Base-by-base conservation (phyloP, 2,888 invertebrate genomes). In the Epinotia bilunana region DNA sequence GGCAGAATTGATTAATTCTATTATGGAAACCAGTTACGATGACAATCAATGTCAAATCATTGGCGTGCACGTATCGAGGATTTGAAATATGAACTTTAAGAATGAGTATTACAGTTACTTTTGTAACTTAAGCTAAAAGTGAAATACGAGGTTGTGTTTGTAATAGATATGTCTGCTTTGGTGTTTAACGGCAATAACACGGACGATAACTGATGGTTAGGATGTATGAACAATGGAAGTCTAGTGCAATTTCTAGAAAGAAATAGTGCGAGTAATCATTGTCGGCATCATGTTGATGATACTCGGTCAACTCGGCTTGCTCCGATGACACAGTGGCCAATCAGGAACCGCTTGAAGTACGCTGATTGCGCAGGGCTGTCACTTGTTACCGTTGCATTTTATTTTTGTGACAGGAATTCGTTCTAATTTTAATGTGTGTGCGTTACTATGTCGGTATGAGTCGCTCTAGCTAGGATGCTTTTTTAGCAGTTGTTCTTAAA, bases 261-360 rank as follows among this genome's bases (percentile, higher is more conserved):
- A 63, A 74, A 73, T 74, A 67, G 68, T 60, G 43, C 39, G 55
- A 49, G 65, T 62, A 74, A 74, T 70, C 20, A 57, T 64, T 7
- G 9, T 39, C 28, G 85, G 85, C 83, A 49, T 58, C 81, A 80
- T 77, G 81, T 67, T 57, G 69, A 46, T 60, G 16, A 28, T 69
- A 46, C 60, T 69, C 69, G 60, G 69, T 60, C 81, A 77, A 78
- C 80, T 86, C 83, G 86, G 84, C 83, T 85, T 88, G 87, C 84
- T 87, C 87, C 84, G 86, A 83, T 90, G 91, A 88, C 88, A 90
- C 86, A 87, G 87, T 89, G 84, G 83, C 85, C 84, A 85, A 85
- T 87, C 85, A 82, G 85, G 82, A 80, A 81, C 80, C 82, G 76
- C 77, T 77, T 78, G 78, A 79, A 81, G 82, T 72, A 77, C 78